Percentiles rank a stretch among this genome's conserved stretches.
Evolutionary conservation across 2,113 vertebrate genomes (phyloP).

Genomic region (Tor tambroides): DNA sequence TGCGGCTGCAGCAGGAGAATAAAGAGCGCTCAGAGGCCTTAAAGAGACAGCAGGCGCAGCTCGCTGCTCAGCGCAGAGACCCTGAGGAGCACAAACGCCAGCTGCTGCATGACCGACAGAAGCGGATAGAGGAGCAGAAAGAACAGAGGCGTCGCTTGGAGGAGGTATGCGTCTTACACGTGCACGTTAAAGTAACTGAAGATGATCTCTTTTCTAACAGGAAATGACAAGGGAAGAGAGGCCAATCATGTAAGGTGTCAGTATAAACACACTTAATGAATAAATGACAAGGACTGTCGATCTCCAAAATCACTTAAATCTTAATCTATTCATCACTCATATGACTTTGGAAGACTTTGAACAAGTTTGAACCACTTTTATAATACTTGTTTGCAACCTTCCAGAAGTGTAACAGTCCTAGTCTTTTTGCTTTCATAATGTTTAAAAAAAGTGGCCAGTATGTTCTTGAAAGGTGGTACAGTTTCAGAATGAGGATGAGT

Average conservation of each 20-base stretch:
- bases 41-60: slow-evolving; percentile 85
- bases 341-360: too few relatives aligned
- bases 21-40: slow-evolving; percentile 87
- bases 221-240: not conserved
- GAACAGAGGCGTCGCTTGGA: slow-evolving; percentile 87
- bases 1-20: slow-evolving; percentile 91
- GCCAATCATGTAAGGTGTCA: not conserved
- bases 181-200: not conserved
- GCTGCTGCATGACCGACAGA: slow-evolving; percentile 88
- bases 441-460: not conserved
- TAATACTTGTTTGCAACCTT: not conserved
- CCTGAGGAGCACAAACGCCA: slow-evolving; percentile 91
- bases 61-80: slow-evolving; percentile 85
- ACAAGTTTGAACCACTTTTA: not conserved
- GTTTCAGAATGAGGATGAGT: not conserved
- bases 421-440: not conserved
- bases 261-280: not conserved
- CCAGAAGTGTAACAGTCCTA: not conserved
- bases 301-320: too few relatives aligned
- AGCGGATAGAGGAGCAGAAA: slow-evolving; percentile 91
- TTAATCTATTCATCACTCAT: too few relatives aligned
- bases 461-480: not conserved
- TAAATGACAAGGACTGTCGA: too few relatives aligned
- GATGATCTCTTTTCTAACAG: not conserved
- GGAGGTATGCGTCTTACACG: slow-evolving; percentile 75